Conservation (phyloP, 2,888 invertebrate genomes). For the Trachelus troglodyta region DNA sequence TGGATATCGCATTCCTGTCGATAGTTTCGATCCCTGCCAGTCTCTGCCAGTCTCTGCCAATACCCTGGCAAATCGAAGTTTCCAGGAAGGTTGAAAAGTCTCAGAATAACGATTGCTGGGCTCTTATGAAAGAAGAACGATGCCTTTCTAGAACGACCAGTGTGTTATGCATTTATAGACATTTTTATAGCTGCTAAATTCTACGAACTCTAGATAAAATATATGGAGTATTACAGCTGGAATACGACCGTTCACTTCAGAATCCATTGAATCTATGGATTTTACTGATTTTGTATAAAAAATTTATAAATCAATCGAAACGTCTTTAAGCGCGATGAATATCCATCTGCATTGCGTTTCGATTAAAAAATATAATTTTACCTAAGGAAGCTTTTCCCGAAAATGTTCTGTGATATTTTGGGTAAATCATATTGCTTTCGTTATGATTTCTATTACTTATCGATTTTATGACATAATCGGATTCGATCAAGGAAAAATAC, state of each 20-base stretch:
- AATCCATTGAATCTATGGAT: neutral
- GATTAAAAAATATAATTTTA: neutral
- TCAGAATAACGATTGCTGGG: neutral
- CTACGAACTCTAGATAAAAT: neutral
- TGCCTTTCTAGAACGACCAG: neutral
- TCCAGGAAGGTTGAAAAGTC: neutral
- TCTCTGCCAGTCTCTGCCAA: neutral
- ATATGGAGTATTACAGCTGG: neutral
- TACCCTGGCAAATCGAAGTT: neutral
- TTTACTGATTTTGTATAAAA: neutral
- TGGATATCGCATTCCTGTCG: slow-evolving; percentile 10
- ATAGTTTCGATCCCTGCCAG: slow-evolving; percentile 14
- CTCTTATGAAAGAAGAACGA: neutral
- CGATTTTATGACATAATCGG: neutral
- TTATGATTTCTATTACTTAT: neutral
- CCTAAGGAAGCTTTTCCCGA: neutral
- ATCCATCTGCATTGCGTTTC: neutral
- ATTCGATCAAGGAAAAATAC: neutral
- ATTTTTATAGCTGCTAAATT: neutral
- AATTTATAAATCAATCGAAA: neutral
- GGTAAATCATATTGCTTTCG: neutral
- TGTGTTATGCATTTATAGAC: neutral
- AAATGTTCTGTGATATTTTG: neutral
- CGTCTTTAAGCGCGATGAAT: neutral
- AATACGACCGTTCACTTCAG: neutral